Evolutionary conservation across 2,113 vertebrate genomes (phyloP).

Genomic region (Prunella himalayana): DNA sequence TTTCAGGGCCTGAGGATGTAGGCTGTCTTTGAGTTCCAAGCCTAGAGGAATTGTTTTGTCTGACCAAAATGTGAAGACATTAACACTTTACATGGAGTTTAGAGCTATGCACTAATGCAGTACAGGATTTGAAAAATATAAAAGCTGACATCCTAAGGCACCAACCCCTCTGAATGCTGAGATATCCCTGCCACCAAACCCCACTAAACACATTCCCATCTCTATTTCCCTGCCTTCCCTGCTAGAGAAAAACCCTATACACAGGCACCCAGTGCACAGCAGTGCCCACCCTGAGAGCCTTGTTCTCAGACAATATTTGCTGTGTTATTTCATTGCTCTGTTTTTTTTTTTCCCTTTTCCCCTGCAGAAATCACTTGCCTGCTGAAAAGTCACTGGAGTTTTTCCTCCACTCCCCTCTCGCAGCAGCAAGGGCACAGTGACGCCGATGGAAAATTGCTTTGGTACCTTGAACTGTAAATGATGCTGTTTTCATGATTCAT

Average conservation of each 20-base stretch:
- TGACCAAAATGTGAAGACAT: not conserved
- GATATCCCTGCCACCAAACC: not conserved
- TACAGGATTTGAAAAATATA: not conserved
- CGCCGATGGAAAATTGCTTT: conserved; percentile 55
- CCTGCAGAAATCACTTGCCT: not conserved
- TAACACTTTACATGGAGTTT: not conserved
- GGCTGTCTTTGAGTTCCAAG: not conserved
- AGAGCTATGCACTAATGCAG: not conserved
- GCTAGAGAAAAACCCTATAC: not conserved
- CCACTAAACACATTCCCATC: not conserved
- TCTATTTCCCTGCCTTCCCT: not conserved
- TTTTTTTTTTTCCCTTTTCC: not conserved
- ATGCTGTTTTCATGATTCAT: conserved; percentile 64
- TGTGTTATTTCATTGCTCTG: fast-evolving
- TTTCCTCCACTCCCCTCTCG: not conserved
- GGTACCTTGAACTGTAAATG: conserved; percentile 65
- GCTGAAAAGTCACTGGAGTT: not conserved
- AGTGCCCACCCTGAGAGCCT: fast-evolving
- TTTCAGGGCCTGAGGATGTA: not conserved
- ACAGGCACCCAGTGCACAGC: fast-evolving
- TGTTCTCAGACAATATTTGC: not conserved
- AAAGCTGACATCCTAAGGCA: not conserved
- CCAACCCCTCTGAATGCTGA: not conserved
- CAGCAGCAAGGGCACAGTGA: conserved; percentile 22
- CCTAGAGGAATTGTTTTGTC: not conserved